Evolutionary conservation across 2,888 invertebrate species (phyloP), one percentile per base, ranked within the genome.

Genomic region (Xiphydria camelus): DNA sequence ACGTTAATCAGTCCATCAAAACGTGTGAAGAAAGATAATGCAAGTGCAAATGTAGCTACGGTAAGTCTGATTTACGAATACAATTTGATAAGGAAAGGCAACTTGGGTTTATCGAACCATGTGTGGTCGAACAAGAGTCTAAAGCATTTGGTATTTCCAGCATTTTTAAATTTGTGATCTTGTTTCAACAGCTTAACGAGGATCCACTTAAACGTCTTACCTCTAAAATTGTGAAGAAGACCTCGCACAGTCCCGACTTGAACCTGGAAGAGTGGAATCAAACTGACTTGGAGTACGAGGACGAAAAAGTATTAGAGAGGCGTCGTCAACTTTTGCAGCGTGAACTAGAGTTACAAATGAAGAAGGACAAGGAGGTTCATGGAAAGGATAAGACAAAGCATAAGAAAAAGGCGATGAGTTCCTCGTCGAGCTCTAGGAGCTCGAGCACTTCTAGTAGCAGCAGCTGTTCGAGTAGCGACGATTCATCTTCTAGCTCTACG

Each of bases 241-340:
- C 56, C 37, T 67, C 81, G 70, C 68, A 76, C 52, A 83, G 83
- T 65, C 83, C 85, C 42, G 85, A 85, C 60, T 70, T 78, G 45
- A 85, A 86, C 72, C 84, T 87, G 77, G 86, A 86, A 70, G 84
- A 84, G 71, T 88, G 88, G 88, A 86, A 88, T 73, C 87, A 87
- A 73, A 86, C 84, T 68, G 86, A 87, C 77, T 75, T 89, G 76
- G 89, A 89, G 73, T 88, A 87, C 78, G 88, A 88, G 53, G 89
- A 89, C 77, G 87, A 89, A 50, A 88, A 88, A 72, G 87, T 85
- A 56, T 79, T 89, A 67, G 89, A 89, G 75, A 85, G 87, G 73
- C 81, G 88, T 59, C 79, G 89, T 53, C 85, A 84, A 68, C 83
- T 88, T 68, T 78, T 89, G 65, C 87, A 89, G 72, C 80, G 88